Evolutionary conservation across 2,113 vertebrate genomes (phyloP), one percentile per base, ranked within the genome.

Genomic region (Ceyx cyanopectus): DNA sequence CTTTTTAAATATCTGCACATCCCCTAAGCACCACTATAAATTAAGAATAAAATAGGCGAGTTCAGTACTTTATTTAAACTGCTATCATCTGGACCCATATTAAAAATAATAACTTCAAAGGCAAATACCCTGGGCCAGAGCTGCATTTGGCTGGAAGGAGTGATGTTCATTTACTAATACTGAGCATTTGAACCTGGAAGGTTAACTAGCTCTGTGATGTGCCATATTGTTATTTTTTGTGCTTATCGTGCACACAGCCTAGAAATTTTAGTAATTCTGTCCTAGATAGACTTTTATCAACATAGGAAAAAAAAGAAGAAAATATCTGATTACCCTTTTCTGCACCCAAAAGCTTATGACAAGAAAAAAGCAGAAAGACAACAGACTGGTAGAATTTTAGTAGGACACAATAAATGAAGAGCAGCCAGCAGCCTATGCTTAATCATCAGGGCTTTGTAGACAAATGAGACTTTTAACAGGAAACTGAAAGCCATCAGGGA

Each of bases 41-140:
- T 94, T 92, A 94, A 95, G 95, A 87, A 92, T 80, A 92, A 96
- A 97, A 90, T 62, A 88, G 88, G 93, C 88, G 70, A 96, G 84
- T 80, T 95, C 92, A 91, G 94, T 96, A 89, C 91, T 93, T 96
- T 96, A 97, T 95, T 97, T 97, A 97, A 96, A 66, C 78, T 83
- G 62, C 81, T 72, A 83, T 92, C 46, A 91, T 87, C 78, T 92
- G 72, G 69, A 90, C 45, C 22, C 66, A 43, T 56, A 83, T 94
- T 53, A 84, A 77, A 95, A 85, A 40, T 56, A 85, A 54, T 86
- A 93, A 81, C 57, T 85, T 45, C 6, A 68, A 53, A 92, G 41
- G 23, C 2, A n/a, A 92, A 81, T 40, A 93, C 41, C 67, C 51
- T 88, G 80, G 68, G 67, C 50, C n/a, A 60, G 85, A 69, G 56